Evolutionary conservation across 2,888 invertebrate species (phyloP), one percentile per base, ranked within the genome.

Genomic region (Morpho deidamia): DNA sequence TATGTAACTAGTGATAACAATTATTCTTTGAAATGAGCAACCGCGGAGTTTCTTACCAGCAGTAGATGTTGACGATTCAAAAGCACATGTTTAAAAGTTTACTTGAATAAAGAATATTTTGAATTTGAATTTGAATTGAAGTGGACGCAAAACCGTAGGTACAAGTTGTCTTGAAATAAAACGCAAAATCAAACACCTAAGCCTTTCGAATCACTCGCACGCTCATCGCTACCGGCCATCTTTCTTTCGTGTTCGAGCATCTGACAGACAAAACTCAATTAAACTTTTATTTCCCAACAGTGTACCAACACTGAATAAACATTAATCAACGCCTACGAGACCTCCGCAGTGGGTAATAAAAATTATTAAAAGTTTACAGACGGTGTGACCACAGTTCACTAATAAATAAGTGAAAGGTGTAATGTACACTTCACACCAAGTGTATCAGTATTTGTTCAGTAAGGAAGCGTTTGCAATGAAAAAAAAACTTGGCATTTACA

Each of bases 291-390:
- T 58, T 46, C 60, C 33, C 56, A 41, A 34, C 48, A 39, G 48
- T 12, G 11, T 38, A 33, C 48, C 40, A 11, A 34, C 40, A 12
- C 11, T 48, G 46, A 8, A 39, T 8, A 33, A 7, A 12, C 54
- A 57, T 59, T 59, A 55, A 57, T 59, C 59, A 59, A 44, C 59
- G 53, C 59, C 59, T 51, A 59, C 59, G 39, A 48, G 59, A 59
- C 59, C 59, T 54, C 59, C 59, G 40, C 42, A 42, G 46, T 11
- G 45, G 12, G 43, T 51, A 51, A 53, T 59, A 59, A 59, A 55
- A 59, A 56, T 56, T 56, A 59, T 59, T 53, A 47, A 53, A 56
- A 58, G 49, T 46, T 50, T 48, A 45, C 55, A 38, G 52, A 50
- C 51, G 37, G 46, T 51, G 46, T 55, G 51, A 42, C 48, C 43